These are phyloP conservation scores for Hyperopisus bebe DNA, from an alignment of 2,113 vertebrate genomes.

Conservation along the genomic window DNA sequence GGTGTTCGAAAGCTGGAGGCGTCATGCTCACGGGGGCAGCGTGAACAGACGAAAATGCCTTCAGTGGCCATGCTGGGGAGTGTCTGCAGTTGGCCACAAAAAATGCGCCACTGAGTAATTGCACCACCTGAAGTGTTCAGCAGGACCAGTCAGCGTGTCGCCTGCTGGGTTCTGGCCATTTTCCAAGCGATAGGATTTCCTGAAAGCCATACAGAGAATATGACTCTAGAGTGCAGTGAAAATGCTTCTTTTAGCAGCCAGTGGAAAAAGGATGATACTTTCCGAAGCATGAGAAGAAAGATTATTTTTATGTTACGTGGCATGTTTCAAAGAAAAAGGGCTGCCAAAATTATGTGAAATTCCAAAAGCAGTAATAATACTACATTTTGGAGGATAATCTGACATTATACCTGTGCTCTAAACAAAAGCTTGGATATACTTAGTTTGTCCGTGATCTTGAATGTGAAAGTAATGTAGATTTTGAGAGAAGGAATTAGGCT, in stretches of 20 bases:
- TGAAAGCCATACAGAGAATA: neutral
- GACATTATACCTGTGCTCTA: neutral
- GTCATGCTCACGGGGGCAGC: neutral
- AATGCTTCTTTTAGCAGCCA: neutral
- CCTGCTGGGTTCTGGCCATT: neutral
- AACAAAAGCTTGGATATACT: constrained; percentile 24
- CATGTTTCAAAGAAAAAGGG: neutral
- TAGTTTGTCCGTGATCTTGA: constrained; percentile 23
- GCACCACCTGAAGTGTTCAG: neutral
- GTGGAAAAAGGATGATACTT: neutral
- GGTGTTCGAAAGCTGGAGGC: neutral
- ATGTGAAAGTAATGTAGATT: constrained; percentile 26
- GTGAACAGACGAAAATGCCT: neutral
- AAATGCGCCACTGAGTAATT: neutral
- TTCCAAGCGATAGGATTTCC: neutral
- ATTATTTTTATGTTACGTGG: neutral
- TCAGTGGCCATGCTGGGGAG: neutral
- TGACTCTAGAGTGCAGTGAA: neutral
- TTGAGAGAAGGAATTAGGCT: constrained; percentile 54
- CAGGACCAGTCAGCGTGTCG: neutral
- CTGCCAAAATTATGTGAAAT: neutral
- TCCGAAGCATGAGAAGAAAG: neutral
- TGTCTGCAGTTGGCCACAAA: neutral
- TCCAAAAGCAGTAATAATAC: neutral
- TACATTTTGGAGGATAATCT: neutral